Conservation (phyloP, 2,113 vertebrate genomes). For the Callorhinus ursinus region DNA sequence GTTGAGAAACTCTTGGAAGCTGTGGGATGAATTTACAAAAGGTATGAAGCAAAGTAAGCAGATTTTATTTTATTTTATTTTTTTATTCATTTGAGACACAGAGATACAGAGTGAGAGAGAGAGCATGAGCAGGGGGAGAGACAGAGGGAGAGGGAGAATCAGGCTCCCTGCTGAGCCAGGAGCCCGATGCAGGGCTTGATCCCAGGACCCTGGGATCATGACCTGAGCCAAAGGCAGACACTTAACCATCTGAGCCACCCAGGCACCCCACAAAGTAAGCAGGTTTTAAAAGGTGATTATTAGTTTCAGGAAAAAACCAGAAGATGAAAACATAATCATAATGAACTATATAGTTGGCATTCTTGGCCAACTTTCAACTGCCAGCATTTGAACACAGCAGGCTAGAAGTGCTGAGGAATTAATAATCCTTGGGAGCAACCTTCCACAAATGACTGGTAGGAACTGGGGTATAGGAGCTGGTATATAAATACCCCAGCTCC, state of each 20-base stretch:
- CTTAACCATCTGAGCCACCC: too few species aligned
- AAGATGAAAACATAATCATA: not conserved
- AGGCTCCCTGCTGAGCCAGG: too few species aligned
- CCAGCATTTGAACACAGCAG: not conserved
- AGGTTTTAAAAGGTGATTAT: not conserved
- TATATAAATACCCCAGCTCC: not conserved
- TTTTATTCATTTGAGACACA: too few species aligned
- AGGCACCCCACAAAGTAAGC: not conserved
- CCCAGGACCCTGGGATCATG: too few species aligned
- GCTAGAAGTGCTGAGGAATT: not conserved
- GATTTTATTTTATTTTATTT: not conserved
- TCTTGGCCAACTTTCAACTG: not conserved
- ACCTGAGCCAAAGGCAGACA: too few species aligned
- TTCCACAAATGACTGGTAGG: not conserved
- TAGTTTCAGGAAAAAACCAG: not conserved
- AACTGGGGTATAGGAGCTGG: not conserved
- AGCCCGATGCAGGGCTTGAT: too few species aligned
- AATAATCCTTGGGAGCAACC: not conserved
- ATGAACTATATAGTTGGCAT: not conserved
- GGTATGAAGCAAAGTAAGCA: not conserved
- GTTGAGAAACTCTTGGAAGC: not conserved
- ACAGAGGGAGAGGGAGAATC: too few species aligned
- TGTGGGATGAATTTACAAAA: not conserved
- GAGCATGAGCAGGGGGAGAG: too few species aligned
- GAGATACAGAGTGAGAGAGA: too few species aligned